Conservation (phyloP, 2,797 vertebrate species). For the Pantherophis vulpinus region DNA sequence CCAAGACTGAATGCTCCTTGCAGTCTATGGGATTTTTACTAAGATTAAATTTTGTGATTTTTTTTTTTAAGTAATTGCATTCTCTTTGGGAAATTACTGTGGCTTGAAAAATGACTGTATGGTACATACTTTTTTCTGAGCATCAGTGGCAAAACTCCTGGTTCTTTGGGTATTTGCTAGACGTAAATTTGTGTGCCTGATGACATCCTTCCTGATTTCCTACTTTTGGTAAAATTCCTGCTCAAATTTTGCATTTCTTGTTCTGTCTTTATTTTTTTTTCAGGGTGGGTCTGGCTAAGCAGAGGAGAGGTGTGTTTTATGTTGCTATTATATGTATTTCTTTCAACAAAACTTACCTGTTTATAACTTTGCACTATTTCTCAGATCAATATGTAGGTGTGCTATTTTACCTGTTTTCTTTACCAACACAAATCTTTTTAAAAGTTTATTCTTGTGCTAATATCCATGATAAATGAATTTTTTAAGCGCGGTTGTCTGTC, state of each 20-base stretch:
- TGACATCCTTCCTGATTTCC: background rate
- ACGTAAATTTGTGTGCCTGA: background rate
- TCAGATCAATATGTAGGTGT: background rate
- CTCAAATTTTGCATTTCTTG: background rate
- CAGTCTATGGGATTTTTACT: background rate
- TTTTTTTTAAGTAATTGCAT: background rate
- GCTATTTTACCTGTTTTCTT: background rate
- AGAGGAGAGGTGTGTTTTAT: background rate
- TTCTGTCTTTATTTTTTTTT: background rate
- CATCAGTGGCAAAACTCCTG: background rate
- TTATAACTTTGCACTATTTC: background rate
- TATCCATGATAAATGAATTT: background rate
- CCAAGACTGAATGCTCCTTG: background rate
- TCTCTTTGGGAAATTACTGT: background rate
- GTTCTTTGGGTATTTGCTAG: background rate
- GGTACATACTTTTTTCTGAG: background rate
- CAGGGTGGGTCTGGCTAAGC: background rate
- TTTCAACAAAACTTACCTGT: background rate
- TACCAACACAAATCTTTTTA: background rate
- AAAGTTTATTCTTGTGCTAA: background rate
- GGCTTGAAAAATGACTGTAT: background rate
- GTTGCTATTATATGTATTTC: background rate
- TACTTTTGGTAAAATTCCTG: background rate
- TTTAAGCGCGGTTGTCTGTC: constrained; percentile 5
- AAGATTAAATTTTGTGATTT: background rate